These are phyloP conservation scores for Pangasianodon gigas DNA, from an alignment of 2,113 vertebrate species.

Conservation along the genomic window DNA sequence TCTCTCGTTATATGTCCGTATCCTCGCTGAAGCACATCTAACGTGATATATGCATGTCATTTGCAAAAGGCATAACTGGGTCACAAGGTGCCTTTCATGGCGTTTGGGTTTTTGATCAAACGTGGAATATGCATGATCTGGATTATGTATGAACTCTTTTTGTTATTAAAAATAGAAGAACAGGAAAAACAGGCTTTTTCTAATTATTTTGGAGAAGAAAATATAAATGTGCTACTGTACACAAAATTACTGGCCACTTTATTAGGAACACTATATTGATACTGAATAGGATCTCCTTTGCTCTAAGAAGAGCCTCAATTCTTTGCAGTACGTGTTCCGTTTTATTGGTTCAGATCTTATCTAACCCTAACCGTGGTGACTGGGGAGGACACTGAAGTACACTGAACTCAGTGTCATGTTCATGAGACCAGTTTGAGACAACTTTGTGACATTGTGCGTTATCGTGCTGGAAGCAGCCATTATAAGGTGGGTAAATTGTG, in stretches of 20 bases:
- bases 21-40: conserved; percentile 27
- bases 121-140: conserved; percentile 42
- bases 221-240: background rate
- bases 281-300: background rate
- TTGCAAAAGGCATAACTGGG: conserved; percentile 40
- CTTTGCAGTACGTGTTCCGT: background rate
- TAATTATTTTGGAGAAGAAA: background rate
- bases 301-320: background rate
- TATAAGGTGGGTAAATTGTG: background rate
- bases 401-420: background rate
- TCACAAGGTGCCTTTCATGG: conserved; percentile 46
- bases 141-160: background rate
- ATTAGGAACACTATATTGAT: background rate
- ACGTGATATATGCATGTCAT: conserved; percentile 34
- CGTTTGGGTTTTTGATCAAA: conserved; percentile 37
- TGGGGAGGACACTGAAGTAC: background rate
- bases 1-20: background rate
- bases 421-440: background rate
- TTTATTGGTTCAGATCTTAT: background rate
- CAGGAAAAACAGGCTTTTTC: background rate
- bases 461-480: background rate
- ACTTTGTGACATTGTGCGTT: background rate
- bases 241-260: background rate
- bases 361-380: background rate
- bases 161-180: background rate